phyloP scores from a whole-genome alignment of 2,797 vertebrate genomes.

The Loriculus beryllinus region DNA sequence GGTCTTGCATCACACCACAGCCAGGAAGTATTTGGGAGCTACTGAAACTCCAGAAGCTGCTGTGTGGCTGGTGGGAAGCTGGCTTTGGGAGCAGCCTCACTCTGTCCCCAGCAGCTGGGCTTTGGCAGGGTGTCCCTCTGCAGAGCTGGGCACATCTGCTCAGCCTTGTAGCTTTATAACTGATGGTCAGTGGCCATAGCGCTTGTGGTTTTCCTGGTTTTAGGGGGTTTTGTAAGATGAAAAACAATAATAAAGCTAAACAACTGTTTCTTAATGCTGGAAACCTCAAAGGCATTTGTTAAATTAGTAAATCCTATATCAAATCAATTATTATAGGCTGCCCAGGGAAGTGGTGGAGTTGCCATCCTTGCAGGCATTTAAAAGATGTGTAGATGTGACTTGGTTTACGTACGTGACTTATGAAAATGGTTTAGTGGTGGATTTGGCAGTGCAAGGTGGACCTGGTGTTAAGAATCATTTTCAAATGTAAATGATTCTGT shows the following conservation, averaged over 20 bases:
- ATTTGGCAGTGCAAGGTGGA: background rate
- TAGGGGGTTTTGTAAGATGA: fast-evolving
- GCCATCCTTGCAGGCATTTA: background rate
- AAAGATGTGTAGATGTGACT: fast-evolving
- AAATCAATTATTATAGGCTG: background rate
- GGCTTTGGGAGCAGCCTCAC: background rate
- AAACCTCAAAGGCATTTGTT: background rate
- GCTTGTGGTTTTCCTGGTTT: background rate
- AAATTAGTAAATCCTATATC: background rate
- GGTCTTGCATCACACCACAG: background rate
- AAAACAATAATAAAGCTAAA: background rate
- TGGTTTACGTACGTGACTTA: background rate
- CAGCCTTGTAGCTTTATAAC: fast-evolving
- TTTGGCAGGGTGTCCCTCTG: background rate
- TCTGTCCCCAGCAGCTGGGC: background rate
- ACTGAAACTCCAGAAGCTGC: no score
- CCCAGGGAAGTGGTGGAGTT: background rate
- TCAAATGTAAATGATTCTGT: background rate
- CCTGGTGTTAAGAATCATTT: background rate
- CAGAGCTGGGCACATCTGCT: background rate
- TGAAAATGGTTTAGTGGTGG: background rate
- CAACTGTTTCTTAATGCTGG: background rate
- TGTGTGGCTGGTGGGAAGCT: background rate
- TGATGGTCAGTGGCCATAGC: fast-evolving
- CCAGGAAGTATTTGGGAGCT: background rate